phyloP scores from a whole-genome alignment of 2,797 vertebrate genomes.

The Sebastes trivittatus region DNA sequence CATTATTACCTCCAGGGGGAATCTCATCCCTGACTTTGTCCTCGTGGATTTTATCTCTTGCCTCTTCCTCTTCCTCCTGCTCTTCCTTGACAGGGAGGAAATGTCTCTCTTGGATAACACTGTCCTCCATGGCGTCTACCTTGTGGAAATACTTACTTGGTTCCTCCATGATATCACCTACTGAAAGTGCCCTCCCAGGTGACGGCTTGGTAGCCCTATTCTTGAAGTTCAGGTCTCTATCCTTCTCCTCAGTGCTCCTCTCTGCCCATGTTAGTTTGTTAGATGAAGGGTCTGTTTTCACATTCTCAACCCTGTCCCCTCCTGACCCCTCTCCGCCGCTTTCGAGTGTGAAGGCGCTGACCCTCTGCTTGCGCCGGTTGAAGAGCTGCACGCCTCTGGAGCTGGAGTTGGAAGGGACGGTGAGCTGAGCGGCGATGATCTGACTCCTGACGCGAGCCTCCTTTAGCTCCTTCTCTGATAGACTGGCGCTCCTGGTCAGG shows the following conservation, averaged over 20 bases:
- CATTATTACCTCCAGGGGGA: constrained; percentile 50
- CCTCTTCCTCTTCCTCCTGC: constrained; percentile 71
- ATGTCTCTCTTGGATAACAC: constrained; percentile 78
- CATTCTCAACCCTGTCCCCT: constrained; percentile 58
- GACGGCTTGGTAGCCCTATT: constrained; percentile 56
- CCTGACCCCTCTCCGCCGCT: constrained; percentile 72
- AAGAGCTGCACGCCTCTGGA: constrained; percentile 96
- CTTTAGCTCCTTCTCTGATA: constrained; percentile 93
- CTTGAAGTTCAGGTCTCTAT: constrained; percentile 71
- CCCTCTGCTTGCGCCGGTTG: constrained; percentile 91
- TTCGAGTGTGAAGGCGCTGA: constrained; percentile 88
- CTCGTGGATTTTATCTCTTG: constrained; percentile 49
- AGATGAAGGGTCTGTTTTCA: constrained; percentile 51
- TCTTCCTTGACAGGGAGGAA: constrained; percentile 81
- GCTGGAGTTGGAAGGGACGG: constrained; percentile 87
- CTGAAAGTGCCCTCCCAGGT: constrained; percentile 34
- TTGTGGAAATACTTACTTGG: constrained; percentile 69
- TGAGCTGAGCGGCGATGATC: constrained; percentile 94
- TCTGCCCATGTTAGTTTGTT: constrained; percentile 79
- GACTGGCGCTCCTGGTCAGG: constrained; percentile 88
- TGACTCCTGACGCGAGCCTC: constrained; percentile 91
- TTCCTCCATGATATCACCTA: constrained; percentile 80
- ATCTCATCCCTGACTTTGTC: constrained; percentile 59
- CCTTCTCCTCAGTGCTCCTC: constrained; percentile 76
- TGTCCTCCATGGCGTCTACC: constrained; percentile 58